A percentile compares a stretch with the other conserved stretches of the same genome.
Evolutionary conservation across 1,140 invertebrate genomes (phyloP).

Genomic region (Aphaenogaster rudis): DNA sequence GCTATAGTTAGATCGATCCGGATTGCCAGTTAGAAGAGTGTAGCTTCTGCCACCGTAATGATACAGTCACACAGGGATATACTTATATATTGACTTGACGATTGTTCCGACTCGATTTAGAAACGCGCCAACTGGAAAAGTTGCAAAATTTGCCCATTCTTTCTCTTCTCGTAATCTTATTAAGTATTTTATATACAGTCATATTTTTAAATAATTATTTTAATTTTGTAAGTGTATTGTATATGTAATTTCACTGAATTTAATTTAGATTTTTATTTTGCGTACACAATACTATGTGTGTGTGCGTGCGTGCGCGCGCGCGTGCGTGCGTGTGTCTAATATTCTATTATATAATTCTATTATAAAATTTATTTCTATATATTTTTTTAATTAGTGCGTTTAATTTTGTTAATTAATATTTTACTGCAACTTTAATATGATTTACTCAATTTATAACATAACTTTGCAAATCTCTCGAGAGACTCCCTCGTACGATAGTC

Average conservation of each 20-base stretch:
- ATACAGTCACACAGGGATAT: constrained; percentile 61
- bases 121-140: constrained; percentile 40
- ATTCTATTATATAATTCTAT: constrained; percentile 9
- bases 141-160: background rate
- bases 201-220: constrained; percentile 13
- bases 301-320: no score
- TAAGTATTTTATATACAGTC: background rate
- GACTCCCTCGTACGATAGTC: background rate
- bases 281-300: no score
- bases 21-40: constrained; percentile 69
- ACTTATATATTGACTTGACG: constrained; percentile 48
- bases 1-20: constrained; percentile 78
- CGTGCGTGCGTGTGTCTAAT: background rate
- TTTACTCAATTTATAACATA: background rate
- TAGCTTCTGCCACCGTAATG: constrained; percentile 70
- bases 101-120: constrained; percentile 65
- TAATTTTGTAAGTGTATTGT: background rate
- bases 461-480: background rate
- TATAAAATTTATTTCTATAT: background rate
- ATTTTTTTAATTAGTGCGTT: background rate
- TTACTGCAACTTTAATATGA: background rate
- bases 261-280: background rate
- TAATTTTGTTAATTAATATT: background rate
- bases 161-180: background rate
- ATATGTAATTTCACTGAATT: background rate